Conservation (phyloP, 2,888 invertebrate genomes). For the Cetonia aurata region DNA sequence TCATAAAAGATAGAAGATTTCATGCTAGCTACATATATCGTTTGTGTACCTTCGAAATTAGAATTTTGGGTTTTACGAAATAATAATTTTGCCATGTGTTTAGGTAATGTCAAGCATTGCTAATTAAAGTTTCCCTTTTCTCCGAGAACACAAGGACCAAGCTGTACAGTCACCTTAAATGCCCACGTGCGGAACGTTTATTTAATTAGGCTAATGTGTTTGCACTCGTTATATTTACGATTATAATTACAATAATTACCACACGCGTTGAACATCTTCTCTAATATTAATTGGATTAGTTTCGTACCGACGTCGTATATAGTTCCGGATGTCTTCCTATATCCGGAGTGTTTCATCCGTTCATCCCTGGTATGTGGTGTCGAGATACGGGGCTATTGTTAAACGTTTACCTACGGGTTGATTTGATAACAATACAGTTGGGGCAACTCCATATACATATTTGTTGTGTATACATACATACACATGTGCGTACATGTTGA, state of each 20-base stretch:
- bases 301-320: neutral
- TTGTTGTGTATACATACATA: conserved; percentile 4
- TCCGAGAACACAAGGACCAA: neutral
- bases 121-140: no score
- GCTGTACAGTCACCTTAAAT: no score
- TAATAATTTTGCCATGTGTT: no score
- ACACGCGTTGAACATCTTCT: neutral
- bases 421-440: conserved; percentile 30
- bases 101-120: no score
- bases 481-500: neutral
- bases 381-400: conserved; percentile 20
- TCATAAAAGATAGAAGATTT: no score
- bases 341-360: neutral
- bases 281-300: conserved; percentile 7
- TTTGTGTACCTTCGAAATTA: no score
- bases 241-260: neutral
- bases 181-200: neutral
- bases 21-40: no score
- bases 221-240: conserved; percentile 7
- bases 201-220: conserved; percentile 7
- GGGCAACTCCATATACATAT: neutral
- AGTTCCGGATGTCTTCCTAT: conserved; percentile 16
- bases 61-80: no score
- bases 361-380: neutral
- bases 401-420: conserved; percentile 3